Percentiles rank a stretch among this genome's conserved stretches.
phyloP scores from a whole-genome alignment of 2,797 vertebrate genomes.

The Alca torda region DNA sequence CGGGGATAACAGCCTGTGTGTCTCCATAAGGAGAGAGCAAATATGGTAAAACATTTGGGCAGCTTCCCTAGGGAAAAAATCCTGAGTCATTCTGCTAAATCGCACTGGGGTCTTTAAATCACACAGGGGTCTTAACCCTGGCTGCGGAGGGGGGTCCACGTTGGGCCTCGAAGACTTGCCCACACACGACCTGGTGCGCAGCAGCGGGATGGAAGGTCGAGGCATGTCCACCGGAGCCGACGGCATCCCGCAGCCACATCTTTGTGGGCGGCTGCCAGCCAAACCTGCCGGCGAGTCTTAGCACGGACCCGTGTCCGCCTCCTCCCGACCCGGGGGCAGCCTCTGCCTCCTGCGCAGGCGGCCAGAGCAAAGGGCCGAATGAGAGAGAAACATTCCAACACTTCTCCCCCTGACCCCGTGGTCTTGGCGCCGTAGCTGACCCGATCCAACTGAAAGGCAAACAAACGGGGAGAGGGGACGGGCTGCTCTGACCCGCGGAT shows the following conservation, averaged over 20 bases:
- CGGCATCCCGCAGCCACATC: not conserved
- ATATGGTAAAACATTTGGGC: constrained; percentile 45
- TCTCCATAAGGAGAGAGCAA: not conserved
- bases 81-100: not conserved
- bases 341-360: not conserved
- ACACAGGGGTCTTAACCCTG: not conserved
- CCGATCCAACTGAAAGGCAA: not conserved
- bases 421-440: not conserved
- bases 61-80: constrained; percentile 4
- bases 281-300: fast-evolving
- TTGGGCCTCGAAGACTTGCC: not conserved
- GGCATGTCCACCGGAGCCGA: not conserved
- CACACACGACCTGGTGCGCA: fast-evolving
- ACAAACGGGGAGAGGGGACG: not conserved
- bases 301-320: fast-evolving
- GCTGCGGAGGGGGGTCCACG: not conserved
- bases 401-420: not conserved
- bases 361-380: not conserved
- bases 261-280: not conserved
- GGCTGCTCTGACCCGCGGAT: not conserved
- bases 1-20: not conserved
- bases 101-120: not conserved
- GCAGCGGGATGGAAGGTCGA: not conserved
- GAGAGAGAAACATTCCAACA: not conserved
- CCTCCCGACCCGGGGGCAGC: not conserved